Percentiles rank a stretch among this genome's conserved stretches.
phyloP scores from a whole-genome alignment of 2,113 vertebrate species.

The Lophura nycthemera region DNA sequence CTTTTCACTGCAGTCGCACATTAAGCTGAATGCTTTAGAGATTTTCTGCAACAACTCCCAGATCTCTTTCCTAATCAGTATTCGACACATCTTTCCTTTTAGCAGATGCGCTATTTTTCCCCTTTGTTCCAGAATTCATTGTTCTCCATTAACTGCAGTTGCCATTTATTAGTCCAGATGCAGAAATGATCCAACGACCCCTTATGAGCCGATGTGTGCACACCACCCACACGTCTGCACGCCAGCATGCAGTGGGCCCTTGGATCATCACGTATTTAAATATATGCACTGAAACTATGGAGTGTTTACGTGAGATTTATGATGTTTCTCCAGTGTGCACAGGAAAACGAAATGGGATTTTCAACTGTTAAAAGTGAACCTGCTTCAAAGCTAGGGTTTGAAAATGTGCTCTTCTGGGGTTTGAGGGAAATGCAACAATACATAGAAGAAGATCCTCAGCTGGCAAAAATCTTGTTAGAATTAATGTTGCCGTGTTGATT shows the following conservation, averaged over 20 bases:
- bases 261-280: constrained; percentile 28
- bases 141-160: constrained; percentile 68
- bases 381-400: background rate
- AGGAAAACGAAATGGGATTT: background rate
- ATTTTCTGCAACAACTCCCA: constrained; percentile 75
- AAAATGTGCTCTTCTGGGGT: background rate
- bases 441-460: background rate
- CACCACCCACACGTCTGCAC: background rate
- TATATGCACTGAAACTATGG: background rate
- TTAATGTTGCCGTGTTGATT: constrained; percentile 31
- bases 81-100: constrained; percentile 68
- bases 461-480: constrained; percentile 25
- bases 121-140: constrained; percentile 75
- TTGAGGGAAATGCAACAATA: background rate
- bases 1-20: constrained; percentile 61
- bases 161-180: constrained; percentile 68
- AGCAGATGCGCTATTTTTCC: constrained; percentile 67
- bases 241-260: background rate
- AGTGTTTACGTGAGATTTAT: constrained; percentile 34
- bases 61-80: constrained; percentile 75
- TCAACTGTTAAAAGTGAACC: background rate
- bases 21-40: constrained; percentile 76
- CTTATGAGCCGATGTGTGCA: background rate
- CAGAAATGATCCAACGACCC: constrained; percentile 33
- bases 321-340: background rate